phyloP scores from a whole-genome alignment of 2,888 invertebrate genomes.

The Synergus itoensis region DNA sequence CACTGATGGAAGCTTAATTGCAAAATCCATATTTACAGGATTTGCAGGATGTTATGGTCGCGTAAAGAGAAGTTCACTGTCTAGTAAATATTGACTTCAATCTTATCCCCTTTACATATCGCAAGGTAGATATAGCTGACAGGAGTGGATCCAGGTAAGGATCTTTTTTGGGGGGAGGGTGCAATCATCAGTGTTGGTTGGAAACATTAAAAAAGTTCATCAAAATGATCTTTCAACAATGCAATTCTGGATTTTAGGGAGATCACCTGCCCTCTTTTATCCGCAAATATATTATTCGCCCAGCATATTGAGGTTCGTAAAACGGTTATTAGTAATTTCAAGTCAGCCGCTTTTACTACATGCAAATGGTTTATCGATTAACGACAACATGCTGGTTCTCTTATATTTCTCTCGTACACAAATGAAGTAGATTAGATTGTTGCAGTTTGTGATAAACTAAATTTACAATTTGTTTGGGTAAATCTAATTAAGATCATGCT shows the following conservation, averaged over 20 bases:
- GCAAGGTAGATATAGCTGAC: background rate
- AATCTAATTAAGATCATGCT: conserved; percentile 9
- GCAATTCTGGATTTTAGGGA: too few relatives aligned
- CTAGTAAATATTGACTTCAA: background rate
- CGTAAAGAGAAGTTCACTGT: background rate
- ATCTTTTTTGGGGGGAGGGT: too few relatives aligned
- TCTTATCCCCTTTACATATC: background rate
- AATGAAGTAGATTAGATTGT: background rate
- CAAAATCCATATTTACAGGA: background rate
- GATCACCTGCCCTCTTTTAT: too few relatives aligned
- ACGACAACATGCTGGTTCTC: conserved; percentile 2
- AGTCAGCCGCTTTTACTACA: background rate
- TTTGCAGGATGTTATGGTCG: background rate
- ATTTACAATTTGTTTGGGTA: background rate
- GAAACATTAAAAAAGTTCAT: too few relatives aligned
- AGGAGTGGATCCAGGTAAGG: too few relatives aligned
- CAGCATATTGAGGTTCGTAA: background rate
- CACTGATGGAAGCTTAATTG: background rate
- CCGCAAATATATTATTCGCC: background rate
- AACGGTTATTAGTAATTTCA: conserved; percentile 36
- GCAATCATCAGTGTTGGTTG: too few relatives aligned
- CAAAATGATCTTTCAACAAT: too few relatives aligned
- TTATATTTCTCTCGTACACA: background rate
- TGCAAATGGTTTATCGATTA: conserved; percentile 29
- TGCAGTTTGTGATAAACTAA: background rate